phyloP scores from a whole-genome alignment of 2,113 vertebrate genomes.

The Ciconia maguari region DNA sequence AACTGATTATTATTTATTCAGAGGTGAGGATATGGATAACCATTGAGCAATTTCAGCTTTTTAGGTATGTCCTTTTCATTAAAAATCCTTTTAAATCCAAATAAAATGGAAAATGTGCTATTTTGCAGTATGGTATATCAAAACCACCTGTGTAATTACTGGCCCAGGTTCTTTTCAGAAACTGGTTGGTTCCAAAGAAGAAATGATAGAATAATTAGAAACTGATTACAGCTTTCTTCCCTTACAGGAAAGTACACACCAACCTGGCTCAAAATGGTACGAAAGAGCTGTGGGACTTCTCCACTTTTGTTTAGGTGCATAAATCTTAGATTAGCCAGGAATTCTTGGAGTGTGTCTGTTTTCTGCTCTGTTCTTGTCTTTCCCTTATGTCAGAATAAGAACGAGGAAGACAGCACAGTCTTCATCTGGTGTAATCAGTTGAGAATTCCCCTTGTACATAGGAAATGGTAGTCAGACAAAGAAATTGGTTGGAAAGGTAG shows the following conservation, averaged over 20 bases:
- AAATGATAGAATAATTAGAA: background rate
- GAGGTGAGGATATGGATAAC: background rate
- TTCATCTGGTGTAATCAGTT: background rate
- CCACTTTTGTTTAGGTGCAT: background rate
- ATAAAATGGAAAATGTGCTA: background rate
- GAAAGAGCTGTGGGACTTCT: background rate
- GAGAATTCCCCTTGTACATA: background rate
- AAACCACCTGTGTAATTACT: background rate
- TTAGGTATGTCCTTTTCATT: background rate
- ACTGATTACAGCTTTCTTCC: background rate
- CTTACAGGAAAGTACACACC: background rate
- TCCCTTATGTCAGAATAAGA: background rate
- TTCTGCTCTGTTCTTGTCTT: background rate
- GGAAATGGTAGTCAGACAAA: background rate
- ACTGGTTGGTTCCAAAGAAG: background rate
- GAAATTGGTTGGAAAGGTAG: background rate
- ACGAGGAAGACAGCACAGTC: background rate
- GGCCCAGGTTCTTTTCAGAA: background rate
- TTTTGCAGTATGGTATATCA: background rate
- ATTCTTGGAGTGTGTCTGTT: background rate
- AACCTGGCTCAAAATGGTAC: rapidly evolving
- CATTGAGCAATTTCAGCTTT: background rate
- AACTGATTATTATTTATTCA: background rate
- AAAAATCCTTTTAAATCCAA: background rate
- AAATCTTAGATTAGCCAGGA: background rate